These are phyloP conservation scores for Spinus pinus DNA, from an alignment of 2,797 vertebrate genomes.

Conservation along the genomic window DNA sequence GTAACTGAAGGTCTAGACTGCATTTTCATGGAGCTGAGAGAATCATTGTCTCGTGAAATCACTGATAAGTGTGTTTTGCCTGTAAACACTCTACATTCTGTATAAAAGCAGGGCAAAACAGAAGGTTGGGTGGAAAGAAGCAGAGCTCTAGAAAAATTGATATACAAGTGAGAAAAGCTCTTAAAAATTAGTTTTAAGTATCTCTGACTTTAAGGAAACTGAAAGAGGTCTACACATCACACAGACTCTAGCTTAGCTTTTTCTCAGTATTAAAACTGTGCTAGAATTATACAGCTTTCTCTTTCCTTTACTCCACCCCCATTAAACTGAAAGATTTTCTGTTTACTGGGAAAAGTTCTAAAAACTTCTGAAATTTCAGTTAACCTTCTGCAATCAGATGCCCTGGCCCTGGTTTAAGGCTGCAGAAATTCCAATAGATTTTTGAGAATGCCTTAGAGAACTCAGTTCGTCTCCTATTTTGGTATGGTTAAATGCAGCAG, in stretches of 20 bases:
- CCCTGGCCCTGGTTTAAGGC: not conserved
- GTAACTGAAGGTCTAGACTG: not conserved
- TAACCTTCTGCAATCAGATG: not conserved
- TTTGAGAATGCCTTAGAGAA: not conserved
- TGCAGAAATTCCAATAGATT: not conserved
- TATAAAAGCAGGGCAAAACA: not conserved
- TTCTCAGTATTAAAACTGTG: not conserved
- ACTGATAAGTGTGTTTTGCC: not conserved
- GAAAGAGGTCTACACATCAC: not conserved
- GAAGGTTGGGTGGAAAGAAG: not conserved
- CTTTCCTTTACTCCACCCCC: not conserved
- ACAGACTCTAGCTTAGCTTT: not conserved
- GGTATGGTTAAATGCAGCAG: not conserved
- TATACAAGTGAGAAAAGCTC: not conserved
- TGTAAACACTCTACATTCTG: not conserved
- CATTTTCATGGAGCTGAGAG: not conserved
- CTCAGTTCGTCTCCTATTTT: not conserved
- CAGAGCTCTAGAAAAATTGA: not conserved
- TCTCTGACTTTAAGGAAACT: not conserved
- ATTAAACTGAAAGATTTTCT: not conserved
- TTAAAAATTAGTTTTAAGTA: not conserved
- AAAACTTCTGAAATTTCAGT: not conserved
- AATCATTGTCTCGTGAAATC: not conserved
- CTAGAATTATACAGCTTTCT: not conserved
- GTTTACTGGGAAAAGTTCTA: not conserved